A percentile compares a stretch with the other conserved stretches of the same genome.
These are phyloP conservation scores for Apodemus speciosus DNA, from an alignment of 2,113 vertebrate genomes.

Conservation along the genomic window DNA sequence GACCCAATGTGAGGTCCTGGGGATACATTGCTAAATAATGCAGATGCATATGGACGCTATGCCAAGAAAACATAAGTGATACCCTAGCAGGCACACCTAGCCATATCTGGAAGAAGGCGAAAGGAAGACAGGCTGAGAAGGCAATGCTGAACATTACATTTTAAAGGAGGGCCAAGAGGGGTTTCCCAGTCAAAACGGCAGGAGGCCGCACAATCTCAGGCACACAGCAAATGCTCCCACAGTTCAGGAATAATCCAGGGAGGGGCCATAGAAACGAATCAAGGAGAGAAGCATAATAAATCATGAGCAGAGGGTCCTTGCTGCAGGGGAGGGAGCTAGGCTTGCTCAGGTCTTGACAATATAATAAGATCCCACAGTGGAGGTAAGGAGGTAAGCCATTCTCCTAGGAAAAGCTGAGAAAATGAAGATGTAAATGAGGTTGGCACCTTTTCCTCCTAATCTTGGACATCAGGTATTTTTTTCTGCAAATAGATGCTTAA, in stretches of 20 bases:
- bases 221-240: not conserved
- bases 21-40: conserved; percentile 25
- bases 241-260: not conserved
- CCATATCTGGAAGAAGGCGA: not conserved
- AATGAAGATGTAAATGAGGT: not conserved
- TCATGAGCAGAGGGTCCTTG: not conserved
- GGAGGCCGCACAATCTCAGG: not conserved
- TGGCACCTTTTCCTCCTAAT: not conserved
- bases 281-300: not conserved
- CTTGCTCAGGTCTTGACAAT: not conserved
- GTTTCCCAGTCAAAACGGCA: not conserved
- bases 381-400: not conserved
- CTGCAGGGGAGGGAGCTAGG: not conserved
- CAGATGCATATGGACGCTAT: not conserved
- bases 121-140: not conserved
- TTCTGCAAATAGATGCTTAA: not conserved
- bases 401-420: conserved; percentile 22
- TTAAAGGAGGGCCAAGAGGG: not conserved
- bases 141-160: not conserved
- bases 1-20: conserved; percentile 4
- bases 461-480: not conserved
- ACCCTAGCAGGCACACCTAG: not conserved
- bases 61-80: conserved; percentile 17
- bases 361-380: not conserved
- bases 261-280: not conserved